phyloP scores from a whole-genome alignment of 2,797 vertebrate genomes.

The Phataginus tricuspis region DNA sequence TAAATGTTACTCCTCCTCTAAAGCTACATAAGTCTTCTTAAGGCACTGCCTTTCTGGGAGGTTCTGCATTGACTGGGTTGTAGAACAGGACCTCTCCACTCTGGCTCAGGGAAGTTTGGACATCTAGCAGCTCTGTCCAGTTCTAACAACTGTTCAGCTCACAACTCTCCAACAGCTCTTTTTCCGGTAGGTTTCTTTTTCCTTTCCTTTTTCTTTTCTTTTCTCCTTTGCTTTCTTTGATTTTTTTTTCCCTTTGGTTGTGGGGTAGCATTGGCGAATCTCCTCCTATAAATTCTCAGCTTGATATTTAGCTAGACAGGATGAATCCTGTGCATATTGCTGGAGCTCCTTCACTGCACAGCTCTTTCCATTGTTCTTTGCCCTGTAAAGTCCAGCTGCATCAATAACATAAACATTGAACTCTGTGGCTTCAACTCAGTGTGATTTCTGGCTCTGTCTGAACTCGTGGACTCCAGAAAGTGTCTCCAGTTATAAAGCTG shows the following conservation, averaged over 20 bases:
- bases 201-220: too few relatives aligned
- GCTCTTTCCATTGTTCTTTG: not conserved
- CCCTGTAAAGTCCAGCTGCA: not conserved
- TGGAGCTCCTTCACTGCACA: not conserved
- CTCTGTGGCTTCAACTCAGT: not conserved
- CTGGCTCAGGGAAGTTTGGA: not conserved
- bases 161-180: not conserved
- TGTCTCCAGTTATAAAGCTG: not conserved
- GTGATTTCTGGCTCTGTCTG: not conserved
- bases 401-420: not conserved
- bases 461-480: not conserved
- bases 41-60: not conserved
- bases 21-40: not conserved
- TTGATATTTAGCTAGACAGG: not conserved
- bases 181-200: not conserved
- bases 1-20: not conserved
- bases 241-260: not conserved
- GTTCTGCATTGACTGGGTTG: too few relatives aligned
- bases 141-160: not conserved
- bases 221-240: not conserved
- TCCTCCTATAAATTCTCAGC: not conserved
- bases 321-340: not conserved
- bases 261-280: not conserved
- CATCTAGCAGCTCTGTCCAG: not conserved
- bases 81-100: not conserved